Evolutionary conservation across 2,888 invertebrate genomes (phyloP), one percentile per base, ranked within the genome.

Genomic region (Oxycera nigricornis): DNA sequence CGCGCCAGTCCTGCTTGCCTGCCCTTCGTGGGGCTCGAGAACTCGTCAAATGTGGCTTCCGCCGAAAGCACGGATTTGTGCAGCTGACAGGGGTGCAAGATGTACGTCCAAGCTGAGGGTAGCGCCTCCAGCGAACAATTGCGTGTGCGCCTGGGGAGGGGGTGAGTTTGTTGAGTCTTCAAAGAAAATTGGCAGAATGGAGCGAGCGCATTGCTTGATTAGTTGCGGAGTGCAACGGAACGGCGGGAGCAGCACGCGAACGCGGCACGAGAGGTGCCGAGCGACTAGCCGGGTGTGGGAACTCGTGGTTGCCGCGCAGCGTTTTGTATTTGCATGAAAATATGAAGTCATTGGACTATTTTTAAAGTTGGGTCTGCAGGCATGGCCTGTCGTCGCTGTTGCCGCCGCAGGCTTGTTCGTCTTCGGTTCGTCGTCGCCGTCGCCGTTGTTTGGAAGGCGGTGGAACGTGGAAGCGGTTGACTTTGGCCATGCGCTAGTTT

Each of bases 331-430:
- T 73, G 73, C 55, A 52, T 52, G 65, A 72, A 72, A 62, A 55
- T 74, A 76, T 76, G 76, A 76, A 76, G 74, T 76, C 76, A 76
- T 73, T 62, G 68, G 55, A 72, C 74, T 76, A 76, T 76, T 76
- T 76, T 76, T 76, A 76, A 76, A 76, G 62, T 55, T 52, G 55
- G 65, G 65, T 52, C 65, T 65, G 73, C 73, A 31, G 14, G n/a
- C 31, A 9, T 39, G 35, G 22, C 20, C 28, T 57, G 59, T 73
- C 73, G 62, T 62, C 62, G 62, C 11, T 2, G 14, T 72, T 35
- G 72, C 2, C 55, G 70, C 22, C 52, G 31, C 9, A 11, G 28
- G n/a, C 20, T 6, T 35, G 20, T 22, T 31, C 28, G 67, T 28
- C 28, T 17, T 46, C 17, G 46, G 17, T 14, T 17, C 59, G 30